Evolutionary conservation across 2,888 invertebrate genomes (phyloP).

Genomic region (Pilophorus perplexus): DNA sequence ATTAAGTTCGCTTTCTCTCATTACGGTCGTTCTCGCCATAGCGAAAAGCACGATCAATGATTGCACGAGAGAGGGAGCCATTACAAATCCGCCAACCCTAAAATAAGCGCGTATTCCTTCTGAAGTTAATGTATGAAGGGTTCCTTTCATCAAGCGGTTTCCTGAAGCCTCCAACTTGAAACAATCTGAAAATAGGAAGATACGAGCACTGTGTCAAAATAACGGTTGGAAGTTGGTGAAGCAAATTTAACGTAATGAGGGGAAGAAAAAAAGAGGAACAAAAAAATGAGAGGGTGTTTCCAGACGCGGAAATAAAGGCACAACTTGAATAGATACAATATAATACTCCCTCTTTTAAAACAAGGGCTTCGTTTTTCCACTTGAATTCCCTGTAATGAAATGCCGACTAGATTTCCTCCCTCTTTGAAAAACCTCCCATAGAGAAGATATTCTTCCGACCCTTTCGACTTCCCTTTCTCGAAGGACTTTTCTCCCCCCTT

Average conservation of each 20-base stretch:
- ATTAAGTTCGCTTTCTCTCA: too few relatives aligned
- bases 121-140: too few relatives aligned
- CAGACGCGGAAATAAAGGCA: neutral
- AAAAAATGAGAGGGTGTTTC: neutral
- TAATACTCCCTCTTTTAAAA: neutral
- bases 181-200: too few relatives aligned
- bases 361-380: slow-evolving; percentile 18
- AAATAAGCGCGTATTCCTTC: too few relatives aligned
- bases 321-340: slow-evolving; percentile 24
- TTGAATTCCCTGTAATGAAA: slow-evolving; percentile 1
- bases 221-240: slow-evolving; percentile 4
- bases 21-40: too few relatives aligned
- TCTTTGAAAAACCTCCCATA: neutral
- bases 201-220: too few relatives aligned
- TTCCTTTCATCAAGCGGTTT: too few relatives aligned
- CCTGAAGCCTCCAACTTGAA: too few relatives aligned
- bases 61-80: too few relatives aligned
- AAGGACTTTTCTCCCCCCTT: neutral
- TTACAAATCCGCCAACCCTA: too few relatives aligned
- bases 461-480: neutral
- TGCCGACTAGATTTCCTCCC: neutral
- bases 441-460: neutral
- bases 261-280: neutral
- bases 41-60: too few relatives aligned
- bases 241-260: slow-evolving; percentile 19